phyloP scores from a whole-genome alignment of 2,113 vertebrate species.

The Aphyosemion australe region DNA sequence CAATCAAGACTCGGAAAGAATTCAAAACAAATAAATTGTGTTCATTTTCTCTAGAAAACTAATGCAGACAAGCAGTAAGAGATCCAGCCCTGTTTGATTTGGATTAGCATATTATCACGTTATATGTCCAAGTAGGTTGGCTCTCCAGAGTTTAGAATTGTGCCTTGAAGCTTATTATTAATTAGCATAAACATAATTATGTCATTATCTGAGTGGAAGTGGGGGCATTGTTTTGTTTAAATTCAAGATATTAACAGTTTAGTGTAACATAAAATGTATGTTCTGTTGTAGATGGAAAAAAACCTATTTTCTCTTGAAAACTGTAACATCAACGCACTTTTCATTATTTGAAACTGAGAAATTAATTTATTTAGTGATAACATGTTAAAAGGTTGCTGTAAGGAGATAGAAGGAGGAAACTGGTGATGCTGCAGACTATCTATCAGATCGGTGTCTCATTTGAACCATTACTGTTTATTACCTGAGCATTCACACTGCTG shows the following conservation, averaged over 20 bases:
- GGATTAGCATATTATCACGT: background rate
- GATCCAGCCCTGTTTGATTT: background rate
- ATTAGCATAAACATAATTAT: background rate
- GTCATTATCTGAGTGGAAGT: background rate
- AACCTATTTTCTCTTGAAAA: no score
- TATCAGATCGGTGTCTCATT: no score
- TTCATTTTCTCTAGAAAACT: background rate
- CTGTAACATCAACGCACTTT: no score
- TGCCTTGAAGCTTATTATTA: background rate
- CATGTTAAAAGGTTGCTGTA: no score
- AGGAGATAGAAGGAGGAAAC: no score
- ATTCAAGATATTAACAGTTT: background rate
- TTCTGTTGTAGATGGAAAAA: no score
- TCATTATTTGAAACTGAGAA: no score
- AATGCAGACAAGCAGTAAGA: background rate
- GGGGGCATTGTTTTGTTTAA: background rate
- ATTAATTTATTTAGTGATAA: no score
- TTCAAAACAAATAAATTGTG: constrained; percentile 3
- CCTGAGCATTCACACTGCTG: no score
- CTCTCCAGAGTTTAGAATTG: background rate
- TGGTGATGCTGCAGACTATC: no score
- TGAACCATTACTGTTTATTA: no score
- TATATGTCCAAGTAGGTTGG: background rate
- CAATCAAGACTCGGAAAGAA: constrained; percentile 8
- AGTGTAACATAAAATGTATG: no score